Conservation (phyloP, 2,113 vertebrate species). For the Sitta europaea region DNA sequence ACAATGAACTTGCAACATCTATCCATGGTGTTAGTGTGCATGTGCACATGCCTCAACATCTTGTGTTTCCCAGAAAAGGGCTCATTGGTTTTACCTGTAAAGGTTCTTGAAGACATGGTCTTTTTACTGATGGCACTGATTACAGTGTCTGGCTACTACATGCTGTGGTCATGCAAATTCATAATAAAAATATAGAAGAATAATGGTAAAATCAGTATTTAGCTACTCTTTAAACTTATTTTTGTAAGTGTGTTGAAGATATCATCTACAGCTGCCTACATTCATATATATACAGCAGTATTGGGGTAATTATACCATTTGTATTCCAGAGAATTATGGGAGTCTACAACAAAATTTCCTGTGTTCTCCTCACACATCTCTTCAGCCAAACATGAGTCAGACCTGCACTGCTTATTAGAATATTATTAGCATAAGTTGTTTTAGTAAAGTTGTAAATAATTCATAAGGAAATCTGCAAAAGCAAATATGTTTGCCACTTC, state of each 20-base stretch:
- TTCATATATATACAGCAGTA: background rate
- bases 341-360: background rate
- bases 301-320: background rate
- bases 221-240: background rate
- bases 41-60: background rate
- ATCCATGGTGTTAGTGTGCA: background rate
- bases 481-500: conserved; percentile 43
- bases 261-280: background rate
- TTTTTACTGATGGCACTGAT: background rate
- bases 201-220: background rate
- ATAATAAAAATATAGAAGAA: background rate
- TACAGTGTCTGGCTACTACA: background rate
- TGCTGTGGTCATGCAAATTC: background rate
- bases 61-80: background rate
- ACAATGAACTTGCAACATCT: background rate
- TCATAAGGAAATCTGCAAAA: conserved; percentile 60
- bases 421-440: conserved; percentile 50
- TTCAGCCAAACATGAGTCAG: background rate
- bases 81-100: background rate
- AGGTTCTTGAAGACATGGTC: background rate
- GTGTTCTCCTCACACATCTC: background rate
- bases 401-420: conserved; percentile 14
- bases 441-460: conserved; percentile 61
- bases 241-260: background rate
- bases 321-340: background rate